Conservation (phyloP, 2,797 vertebrate species). For the Saxicola maurus region DNA sequence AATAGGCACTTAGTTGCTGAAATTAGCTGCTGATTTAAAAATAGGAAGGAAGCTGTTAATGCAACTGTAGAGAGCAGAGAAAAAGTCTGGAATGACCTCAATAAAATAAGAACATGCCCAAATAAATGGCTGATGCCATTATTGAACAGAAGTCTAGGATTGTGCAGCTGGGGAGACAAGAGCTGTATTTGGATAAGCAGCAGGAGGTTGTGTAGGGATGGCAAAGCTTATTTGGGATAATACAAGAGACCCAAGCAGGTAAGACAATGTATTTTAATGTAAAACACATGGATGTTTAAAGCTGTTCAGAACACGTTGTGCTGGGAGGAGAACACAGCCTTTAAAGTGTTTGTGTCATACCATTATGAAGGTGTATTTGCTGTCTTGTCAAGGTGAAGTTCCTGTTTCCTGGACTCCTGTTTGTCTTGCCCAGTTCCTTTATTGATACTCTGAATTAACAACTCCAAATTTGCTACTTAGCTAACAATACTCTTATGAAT, state of each 20-base stretch:
- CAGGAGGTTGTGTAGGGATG: background rate
- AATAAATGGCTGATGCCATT: background rate
- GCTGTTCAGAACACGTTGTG: background rate
- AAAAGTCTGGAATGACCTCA: constrained; percentile 47
- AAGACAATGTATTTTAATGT: background rate
- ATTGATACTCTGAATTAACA: background rate
- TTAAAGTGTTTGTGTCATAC: background rate
- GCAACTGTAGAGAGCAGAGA: background rate
- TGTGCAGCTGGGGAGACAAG: background rate
- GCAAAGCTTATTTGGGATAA: background rate
- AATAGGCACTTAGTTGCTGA: constrained; percentile 58
- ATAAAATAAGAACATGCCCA: constrained; percentile 13
- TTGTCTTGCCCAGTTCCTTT: background rate
- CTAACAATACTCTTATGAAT: background rate
- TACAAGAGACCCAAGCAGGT: background rate
- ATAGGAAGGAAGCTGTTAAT: constrained; percentile 58
- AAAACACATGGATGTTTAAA: background rate
- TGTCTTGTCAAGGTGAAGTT: background rate
- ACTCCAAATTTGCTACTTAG: background rate
- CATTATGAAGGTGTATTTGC: background rate
- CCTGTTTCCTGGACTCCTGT: background rate
- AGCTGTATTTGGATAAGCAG: background rate
- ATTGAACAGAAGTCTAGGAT: background rate
- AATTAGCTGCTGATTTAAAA: constrained; percentile 61
- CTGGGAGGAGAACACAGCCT: background rate